Percentiles rank a stretch among this genome's conserved stretches.
Evolutionary conservation across 2,113 vertebrate genomes (phyloP).

Genomic region (Cyphomyrus discorhynchus): DNA sequence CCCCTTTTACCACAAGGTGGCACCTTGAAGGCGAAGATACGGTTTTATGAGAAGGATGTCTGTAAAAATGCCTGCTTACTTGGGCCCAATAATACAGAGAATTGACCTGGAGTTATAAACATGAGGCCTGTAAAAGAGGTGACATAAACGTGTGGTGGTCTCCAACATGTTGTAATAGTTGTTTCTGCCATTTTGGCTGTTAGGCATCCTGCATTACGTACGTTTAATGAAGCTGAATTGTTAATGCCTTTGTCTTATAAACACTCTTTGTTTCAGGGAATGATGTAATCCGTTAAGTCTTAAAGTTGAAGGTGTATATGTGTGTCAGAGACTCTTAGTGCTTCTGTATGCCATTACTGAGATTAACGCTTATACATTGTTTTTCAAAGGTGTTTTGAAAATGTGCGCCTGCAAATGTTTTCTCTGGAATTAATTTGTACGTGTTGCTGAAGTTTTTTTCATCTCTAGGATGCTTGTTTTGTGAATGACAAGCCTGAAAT

Average conservation of each 20-base stretch:
- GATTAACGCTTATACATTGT: not conserved
- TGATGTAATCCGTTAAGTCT: conserved; percentile 44
- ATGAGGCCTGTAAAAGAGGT: conserved; percentile 45
- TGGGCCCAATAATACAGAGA: conserved; percentile 38
- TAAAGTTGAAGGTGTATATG: conserved; percentile 28
- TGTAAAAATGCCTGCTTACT: conserved; percentile 26
- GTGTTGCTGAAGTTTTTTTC: not conserved
- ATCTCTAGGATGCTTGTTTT: not conserved
- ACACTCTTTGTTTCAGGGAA: conserved; percentile 43
- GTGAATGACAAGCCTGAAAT: not conserved
- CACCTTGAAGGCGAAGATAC: conserved; percentile 34
- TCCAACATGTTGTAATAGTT: conserved; percentile 52
- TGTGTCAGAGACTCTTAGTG: conserved; percentile 27
- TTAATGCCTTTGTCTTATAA: conserved; percentile 55
- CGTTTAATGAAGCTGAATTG: conserved; percentile 47
- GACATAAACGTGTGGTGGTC: conserved; percentile 48
- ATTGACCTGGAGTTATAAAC: conserved; percentile 43
- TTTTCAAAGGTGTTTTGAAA: not conserved
- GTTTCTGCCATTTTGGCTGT: conserved; percentile 39
- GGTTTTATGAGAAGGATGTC: conserved; percentile 25
- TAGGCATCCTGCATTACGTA: conserved; percentile 45
- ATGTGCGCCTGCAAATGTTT: not conserved
- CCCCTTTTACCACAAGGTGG: conserved; percentile 54
- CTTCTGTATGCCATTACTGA: conserved; percentile 2
- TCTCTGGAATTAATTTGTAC: not conserved